A percentile compares a stretch with the other conserved stretches of the same genome.
Conservation (phyloP, 2,797 vertebrate genomes). For the Coregonus ussuriensis region DNA sequence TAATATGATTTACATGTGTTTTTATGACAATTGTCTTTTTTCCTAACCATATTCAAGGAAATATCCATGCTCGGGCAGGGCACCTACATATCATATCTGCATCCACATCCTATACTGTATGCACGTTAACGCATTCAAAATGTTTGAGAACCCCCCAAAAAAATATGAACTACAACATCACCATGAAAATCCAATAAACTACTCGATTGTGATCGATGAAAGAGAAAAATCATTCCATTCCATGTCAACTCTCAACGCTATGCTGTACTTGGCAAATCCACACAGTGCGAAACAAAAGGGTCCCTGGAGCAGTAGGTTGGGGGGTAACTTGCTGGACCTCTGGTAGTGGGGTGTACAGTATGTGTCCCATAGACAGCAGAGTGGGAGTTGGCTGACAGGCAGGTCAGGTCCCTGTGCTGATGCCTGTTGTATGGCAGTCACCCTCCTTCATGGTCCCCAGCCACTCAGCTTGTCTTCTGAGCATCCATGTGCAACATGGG, state of each 20-base stretch:
- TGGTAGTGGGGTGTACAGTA: conserved; percentile 22
- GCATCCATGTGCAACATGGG: conserved; percentile 88
- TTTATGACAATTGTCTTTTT: neutral
- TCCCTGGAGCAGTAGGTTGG: conserved; percentile 24
- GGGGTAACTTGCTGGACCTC: conserved; percentile 16
- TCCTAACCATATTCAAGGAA: neutral
- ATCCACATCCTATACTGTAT: no score
- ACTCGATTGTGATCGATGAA: conserved; percentile 20
- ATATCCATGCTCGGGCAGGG: conserved; percentile 17
- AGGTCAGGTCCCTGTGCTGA: conserved; percentile 47
- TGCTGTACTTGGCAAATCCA: conserved; percentile 53
- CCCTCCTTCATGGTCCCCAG: conserved; percentile 36
- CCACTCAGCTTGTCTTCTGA: conserved; percentile 83
- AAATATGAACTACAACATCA: conserved; percentile 29
- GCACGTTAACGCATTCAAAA: no score
- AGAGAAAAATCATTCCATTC: conserved; percentile 41
- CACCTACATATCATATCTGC: no score
- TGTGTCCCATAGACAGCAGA: conserved; percentile 30
- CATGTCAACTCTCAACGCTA: conserved; percentile 46
- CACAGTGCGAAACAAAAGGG: conserved; percentile 43
- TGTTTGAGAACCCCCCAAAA: no score
- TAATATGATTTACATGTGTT: conserved; percentile 1
- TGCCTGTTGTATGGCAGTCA: conserved; percentile 53
- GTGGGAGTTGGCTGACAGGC: no score
- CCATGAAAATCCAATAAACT: conserved; percentile 3